Evolutionary conservation across 2,113 vertebrate species (phyloP).

Genomic region (Shinisaurus crocodilurus): DNA sequence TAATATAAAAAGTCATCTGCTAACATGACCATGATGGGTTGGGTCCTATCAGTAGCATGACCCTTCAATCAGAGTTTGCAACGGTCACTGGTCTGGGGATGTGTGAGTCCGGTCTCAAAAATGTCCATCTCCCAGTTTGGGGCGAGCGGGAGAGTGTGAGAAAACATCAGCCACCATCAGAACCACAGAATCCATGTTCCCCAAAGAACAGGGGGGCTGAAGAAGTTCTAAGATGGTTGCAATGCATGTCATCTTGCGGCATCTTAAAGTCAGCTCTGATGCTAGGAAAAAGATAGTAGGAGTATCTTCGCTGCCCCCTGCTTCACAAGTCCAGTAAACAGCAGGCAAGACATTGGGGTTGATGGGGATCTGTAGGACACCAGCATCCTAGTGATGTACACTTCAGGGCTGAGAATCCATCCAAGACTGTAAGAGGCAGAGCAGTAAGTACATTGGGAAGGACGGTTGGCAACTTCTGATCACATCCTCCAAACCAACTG

Average conservation of each 20-base stretch:
- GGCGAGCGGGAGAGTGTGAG: neutral
- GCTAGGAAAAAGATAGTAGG: neutral
- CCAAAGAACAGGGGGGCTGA: neutral
- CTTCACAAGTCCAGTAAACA: neutral
- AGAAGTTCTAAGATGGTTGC: neutral
- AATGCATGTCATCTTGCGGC: neutral
- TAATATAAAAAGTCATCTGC: constrained; percentile 32
- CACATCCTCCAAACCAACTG: neutral
- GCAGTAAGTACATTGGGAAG: neutral
- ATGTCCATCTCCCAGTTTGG: constrained; percentile 3
- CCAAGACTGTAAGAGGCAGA: neutral
- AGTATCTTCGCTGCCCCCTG: neutral
- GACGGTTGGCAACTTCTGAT: neutral
- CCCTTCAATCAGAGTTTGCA: constrained; percentile 3
- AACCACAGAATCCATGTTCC: constrained; percentile 3
- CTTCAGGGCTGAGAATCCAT: neutral
- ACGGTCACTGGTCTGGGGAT: neutral
- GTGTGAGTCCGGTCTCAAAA: constrained; percentile 13
- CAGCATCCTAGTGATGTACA: neutral
- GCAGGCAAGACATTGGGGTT: neutral
- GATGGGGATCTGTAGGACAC: neutral
- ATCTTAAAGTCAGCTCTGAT: neutral
- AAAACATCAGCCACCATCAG: neutral
- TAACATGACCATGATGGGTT: constrained; percentile 13
- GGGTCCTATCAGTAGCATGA: neutral